These are phyloP conservation scores for Hydrophis major DNA, from an alignment of 2,797 vertebrate genomes.

Conservation along the genomic window DNA sequence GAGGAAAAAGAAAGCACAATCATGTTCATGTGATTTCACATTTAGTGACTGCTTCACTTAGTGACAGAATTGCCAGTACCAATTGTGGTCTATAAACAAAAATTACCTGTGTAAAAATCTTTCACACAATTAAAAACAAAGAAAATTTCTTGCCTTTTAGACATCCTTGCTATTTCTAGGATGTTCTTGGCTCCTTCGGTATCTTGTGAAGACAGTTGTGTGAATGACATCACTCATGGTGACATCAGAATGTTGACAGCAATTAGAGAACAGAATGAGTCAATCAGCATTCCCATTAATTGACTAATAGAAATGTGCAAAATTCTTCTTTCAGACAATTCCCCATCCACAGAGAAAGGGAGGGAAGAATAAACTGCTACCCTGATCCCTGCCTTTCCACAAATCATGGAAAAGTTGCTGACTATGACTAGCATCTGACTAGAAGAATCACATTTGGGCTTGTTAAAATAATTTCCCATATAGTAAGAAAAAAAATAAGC, in stretches of 20 bases:
- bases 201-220: background rate
- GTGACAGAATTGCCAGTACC: no score
- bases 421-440: background rate
- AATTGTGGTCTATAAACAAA: no score
- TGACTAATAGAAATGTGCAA: background rate
- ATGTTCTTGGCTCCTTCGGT: background rate
- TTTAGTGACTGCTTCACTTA: no score
- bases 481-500: background rate
- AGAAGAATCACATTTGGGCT: background rate
- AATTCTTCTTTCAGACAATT: background rate
- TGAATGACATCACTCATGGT: background rate
- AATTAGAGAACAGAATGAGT: background rate
- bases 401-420: background rate
- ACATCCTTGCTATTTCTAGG: background rate
- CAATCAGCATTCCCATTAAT: background rate
- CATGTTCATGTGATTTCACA: no score
- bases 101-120: no score
- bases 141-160: background rate
- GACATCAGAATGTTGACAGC: background rate
- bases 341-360: background rate
- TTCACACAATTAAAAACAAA: background rate
- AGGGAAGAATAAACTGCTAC: background rate
- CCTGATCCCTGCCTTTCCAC: background rate
- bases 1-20: no score
- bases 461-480: background rate